These are phyloP conservation scores for Leptopilina drosophilae DNA, from an alignment of 2,888 invertebrate genomes.

Conservation along the genomic window DNA sequence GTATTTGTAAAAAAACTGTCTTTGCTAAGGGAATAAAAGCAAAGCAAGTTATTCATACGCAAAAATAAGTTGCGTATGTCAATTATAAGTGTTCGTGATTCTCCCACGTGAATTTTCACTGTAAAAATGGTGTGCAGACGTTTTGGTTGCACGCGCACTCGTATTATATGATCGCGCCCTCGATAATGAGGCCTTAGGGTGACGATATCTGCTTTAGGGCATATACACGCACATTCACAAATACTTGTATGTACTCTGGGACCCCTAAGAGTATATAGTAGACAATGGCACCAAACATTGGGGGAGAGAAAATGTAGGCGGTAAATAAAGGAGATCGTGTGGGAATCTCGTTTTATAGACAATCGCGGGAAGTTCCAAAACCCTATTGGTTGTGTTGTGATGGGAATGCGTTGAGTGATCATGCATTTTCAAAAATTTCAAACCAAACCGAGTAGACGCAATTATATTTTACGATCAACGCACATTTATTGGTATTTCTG, in stretches of 20 bases:
- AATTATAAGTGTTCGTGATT: constrained; percentile 24
- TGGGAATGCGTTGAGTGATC: constrained; percentile 22
- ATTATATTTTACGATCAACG: constrained; percentile 26
- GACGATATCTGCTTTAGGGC: constrained; percentile 44
- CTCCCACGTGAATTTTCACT: constrained; percentile 32
- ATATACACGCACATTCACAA: background rate
- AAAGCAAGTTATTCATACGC: background rate
- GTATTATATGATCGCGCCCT: constrained; percentile 53
- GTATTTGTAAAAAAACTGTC: too few relatives aligned
- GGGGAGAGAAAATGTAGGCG: constrained; percentile 1
- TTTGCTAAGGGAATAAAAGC: background rate
- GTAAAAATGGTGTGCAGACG: constrained; percentile 34
- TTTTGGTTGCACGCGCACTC: constrained; percentile 55
- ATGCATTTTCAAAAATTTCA: constrained; percentile 13
- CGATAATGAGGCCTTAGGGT: constrained; percentile 57
- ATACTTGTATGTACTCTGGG: background rate
- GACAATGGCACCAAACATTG: constrained; percentile 12
- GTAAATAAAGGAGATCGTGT: constrained; percentile 39
- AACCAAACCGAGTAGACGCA: background rate
- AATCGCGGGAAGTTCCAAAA: background rate
- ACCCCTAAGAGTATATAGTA: background rate
- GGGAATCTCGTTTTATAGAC: constrained; percentile 33
- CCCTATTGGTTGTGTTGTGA: constrained; percentile 34
- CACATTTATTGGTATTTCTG: background rate
- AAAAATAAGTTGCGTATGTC: too few relatives aligned